Evolutionary conservation across 2,888 invertebrate species (phyloP), one percentile per base, ranked within the genome.

Genomic region (Cylloceria caligata): DNA sequence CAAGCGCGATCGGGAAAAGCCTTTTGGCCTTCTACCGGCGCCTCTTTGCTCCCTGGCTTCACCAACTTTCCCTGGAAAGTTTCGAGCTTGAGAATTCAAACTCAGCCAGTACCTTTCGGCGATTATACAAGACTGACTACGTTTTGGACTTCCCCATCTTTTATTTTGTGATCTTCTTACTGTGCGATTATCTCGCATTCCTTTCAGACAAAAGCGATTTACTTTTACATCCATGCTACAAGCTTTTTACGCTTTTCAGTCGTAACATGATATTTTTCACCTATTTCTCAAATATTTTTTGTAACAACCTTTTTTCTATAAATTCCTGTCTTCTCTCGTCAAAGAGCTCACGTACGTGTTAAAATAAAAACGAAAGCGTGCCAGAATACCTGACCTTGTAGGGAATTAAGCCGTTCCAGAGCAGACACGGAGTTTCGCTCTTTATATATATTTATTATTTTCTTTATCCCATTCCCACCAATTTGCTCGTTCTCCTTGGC

Each of bases 1-100:
- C 88, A 71, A 81, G 77, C 75, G 73, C 76, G 84, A 83, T 82
- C 83, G 71, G 68, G 82, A 75, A 79, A 83, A 79, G 78, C 72
- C 69, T 45, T 57, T 68, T 39, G 16, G 69, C 27, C 69, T 34
- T 65, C 76, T 36, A 64, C 16, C 16, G 60, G 42, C 39, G 27
- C 69, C 30, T 9, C 19, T 7, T 69, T 78, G 62, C 57, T 77
- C 73, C 62, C 47, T 47, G 45, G 62, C 19, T 36, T 34, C 52
- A 68, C 11, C 55, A 77, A 62, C 71, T 79, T 79, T 74, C 55
- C 49, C 39, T 13, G 52, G 30, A 81, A 74, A 78, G 65, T 80
- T 78, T 73, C 52, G 36, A 47, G 72, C 77, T 60, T 42, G 9
- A 16, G 52, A 64, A 81, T 65, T 34, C 71, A 34, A 72, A 75